Conservation (phyloP, 2,113 vertebrate genomes). For the Taxidea taxus region DNA sequence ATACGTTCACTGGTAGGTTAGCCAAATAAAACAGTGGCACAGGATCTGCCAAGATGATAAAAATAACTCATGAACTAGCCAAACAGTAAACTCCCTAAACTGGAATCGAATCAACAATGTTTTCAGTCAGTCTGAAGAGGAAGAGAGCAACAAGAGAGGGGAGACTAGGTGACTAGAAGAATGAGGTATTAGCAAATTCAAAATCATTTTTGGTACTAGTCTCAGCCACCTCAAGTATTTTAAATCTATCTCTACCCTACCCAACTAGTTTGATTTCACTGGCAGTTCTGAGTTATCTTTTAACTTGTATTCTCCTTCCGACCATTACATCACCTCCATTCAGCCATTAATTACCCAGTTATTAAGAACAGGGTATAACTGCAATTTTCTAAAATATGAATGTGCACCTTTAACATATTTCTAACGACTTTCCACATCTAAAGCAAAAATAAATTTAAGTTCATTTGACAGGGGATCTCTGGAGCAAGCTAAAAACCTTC, state of each 20-base stretch:
- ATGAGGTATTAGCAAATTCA: not conserved
- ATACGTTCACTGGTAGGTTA: not conserved
- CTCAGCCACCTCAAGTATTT: not conserved
- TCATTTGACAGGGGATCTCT: not conserved
- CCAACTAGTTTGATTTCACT: not conserved
- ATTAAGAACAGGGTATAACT: not conserved
- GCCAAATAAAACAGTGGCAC: not conserved
- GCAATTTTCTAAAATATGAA: not conserved
- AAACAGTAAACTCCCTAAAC: not conserved
- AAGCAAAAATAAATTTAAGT: slow-evolving; percentile 8
- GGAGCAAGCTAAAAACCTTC: not conserved
- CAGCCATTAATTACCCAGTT: not conserved
- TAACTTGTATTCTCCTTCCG: not conserved
- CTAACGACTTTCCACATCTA: not conserved
- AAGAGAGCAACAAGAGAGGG: not conserved
- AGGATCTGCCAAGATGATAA: not conserved
- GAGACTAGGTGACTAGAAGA: not conserved
- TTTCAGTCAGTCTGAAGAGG: not conserved
- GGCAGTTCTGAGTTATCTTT: not conserved
- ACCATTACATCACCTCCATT: not conserved
- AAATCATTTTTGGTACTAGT: not conserved
- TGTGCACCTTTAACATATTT: not conserved
- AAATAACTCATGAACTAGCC: not conserved
- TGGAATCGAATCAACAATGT: not conserved
- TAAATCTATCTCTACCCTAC: not conserved